Base-by-base conservation (phyloP, 2,888 invertebrate genomes). In the Formica aserva region DNA sequence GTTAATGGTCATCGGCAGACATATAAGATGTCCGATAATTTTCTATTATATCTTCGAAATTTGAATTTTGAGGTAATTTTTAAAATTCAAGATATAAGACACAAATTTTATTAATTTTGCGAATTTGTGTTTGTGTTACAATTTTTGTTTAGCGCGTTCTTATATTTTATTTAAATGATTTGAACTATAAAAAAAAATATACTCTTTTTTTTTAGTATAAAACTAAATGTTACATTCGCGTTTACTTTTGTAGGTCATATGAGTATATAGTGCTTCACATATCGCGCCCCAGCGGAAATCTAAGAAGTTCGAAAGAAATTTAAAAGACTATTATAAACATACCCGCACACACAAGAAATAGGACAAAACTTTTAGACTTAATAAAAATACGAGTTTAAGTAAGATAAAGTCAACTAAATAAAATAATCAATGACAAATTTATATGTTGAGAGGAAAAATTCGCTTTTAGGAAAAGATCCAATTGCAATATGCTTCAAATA, bases 231-330 rank as follows among this genome's bases (percentile, higher is more conserved):
- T 45, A 63, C 8, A 48, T 5, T 75, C 48, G 48, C 35, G 13
- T 48, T 52, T 52, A 76, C 45, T 66, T 66, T 35, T 35, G 9
- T 18, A 13, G n/a, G 11, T 65, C 63, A 35, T 13, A 1, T 48
- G n/a, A 35, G 13, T 11, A 38, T 32, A 32, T 4, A 48, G 1
- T 5, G 9, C 13, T 32, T 15, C 29, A 45, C 15, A 15, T 45
- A 60, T 48, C 22, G 41, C 45, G 45, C n/a, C 75, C 55, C 65
- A 63, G 15, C 15, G 65, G 75, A 75, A 75, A 75, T 63, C 45
- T 63, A 11, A 5, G 15, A 35, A 75, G 75, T 75, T 76, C 0
- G 22, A 18, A 76, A 48, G 65, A 76, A 76, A 76, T 76, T 76
- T 63, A 65, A 76, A 76, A 35, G 48, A 18, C 66, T 35, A 35